Evolutionary conservation across 2,113 vertebrate genomes (phyloP), one percentile per base, ranked within the genome.

Genomic region (Trematocara variabile): DNA sequence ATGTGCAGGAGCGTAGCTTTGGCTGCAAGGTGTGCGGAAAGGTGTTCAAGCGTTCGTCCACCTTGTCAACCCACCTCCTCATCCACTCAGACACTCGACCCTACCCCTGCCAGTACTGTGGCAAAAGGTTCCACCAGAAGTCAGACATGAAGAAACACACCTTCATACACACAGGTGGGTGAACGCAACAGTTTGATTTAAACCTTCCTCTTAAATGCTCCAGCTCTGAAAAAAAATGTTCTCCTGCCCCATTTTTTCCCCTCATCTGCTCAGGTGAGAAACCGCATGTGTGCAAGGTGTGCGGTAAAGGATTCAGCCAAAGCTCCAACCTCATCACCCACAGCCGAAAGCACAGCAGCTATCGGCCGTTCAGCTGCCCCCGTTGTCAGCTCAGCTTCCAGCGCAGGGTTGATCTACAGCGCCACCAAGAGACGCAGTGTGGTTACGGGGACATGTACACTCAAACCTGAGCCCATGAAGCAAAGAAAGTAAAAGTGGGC

Each of bases 131-230:
- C 89, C 96, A 97, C 94, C 96, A 97, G 95, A 97, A 97, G 84
- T 97, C 96, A 2, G 96, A 97, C 90, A 97, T 97, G 96, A 97
- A 97, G 93, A 97, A 97, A 79, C 96, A 97, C 89, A 97, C 96
- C 30, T 97, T 97, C 89, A 96, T 95, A 79, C 96, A 97, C 95
- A 97, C 96, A 85, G 96, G 96, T 96, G 58, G 86, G 90, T 25
- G 56, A 13, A 25, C 6, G 6, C 63, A 8, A 2, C 30, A 53
- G 6, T 65, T 65, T 1, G 14, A 50, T 37, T 65, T 8, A 10
- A 30, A 10, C 3, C 2, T 8, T 5, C 3, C 60, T 73, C 10
- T 83, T 28, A 4, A 81, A 58, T 2, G 18, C 5, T 44, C 52
- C 7, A 39, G 20, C 20, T 18, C 25, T 20, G 14, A 39, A n/a